phyloP scores from a whole-genome alignment of 64 coral and sea anemone species.

The Trachythela sp. region DNA sequence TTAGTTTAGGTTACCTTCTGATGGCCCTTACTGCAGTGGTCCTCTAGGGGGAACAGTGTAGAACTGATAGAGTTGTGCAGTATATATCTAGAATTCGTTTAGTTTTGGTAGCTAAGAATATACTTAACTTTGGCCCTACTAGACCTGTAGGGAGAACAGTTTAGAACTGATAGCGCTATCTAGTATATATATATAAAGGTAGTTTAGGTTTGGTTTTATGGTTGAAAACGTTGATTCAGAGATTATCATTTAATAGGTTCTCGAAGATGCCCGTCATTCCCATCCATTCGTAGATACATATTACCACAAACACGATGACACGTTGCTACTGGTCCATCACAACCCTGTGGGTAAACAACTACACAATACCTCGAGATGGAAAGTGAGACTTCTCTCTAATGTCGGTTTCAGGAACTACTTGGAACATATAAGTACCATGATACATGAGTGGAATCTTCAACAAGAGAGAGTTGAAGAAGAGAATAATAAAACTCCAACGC shows the following conservation, averaged over 20 bases:
- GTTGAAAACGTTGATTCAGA: not conserved
- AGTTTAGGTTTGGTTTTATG: not conserved
- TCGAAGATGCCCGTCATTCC: slow-evolving; percentile 59
- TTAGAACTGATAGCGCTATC: no score
- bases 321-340: slow-evolving; percentile 71
- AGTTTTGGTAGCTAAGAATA: no score
- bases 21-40: no score
- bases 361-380: slow-evolving; percentile 61
- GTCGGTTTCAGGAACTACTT: slow-evolving; percentile 96
- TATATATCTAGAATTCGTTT: no score
- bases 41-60: no score
- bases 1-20: no score
- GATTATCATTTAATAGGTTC: slow-evolving; percentile 43
- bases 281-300: slow-evolving; percentile 81
- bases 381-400: slow-evolving; percentile 81
- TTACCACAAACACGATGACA: slow-evolving; percentile 87
- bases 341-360: slow-evolving; percentile 68
- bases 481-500: slow-evolving; percentile 79
- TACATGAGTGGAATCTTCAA: slow-evolving; percentile 63
- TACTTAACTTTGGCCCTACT: no score
- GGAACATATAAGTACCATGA: slow-evolving; percentile 67
- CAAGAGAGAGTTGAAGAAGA: slow-evolving; percentile 61
- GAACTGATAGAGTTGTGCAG: no score
- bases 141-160: no score
- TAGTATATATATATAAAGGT: no score